These are phyloP conservation scores for Myotis davidii DNA, from an alignment of 2,113 vertebrate genomes.

Conservation along the genomic window DNA sequence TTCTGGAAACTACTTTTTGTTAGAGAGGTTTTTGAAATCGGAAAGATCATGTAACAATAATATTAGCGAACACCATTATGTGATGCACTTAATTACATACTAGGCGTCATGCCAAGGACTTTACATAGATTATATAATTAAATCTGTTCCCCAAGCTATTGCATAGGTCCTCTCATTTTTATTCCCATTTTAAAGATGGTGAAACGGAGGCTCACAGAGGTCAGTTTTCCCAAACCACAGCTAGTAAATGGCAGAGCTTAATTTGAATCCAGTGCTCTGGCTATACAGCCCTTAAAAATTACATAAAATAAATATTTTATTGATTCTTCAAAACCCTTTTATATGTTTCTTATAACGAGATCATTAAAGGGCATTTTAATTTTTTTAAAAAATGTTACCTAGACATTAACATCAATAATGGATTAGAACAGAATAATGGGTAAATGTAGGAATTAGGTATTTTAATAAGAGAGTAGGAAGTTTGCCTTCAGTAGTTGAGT, in stretches of 20 bases:
- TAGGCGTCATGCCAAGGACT: not conserved
- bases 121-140: slow-evolving; percentile 4
- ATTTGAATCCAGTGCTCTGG: not conserved
- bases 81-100: not conserved
- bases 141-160: not conserved
- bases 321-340: not conserved
- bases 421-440: not conserved
- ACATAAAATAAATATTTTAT: not conserved
- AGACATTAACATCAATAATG: not conserved
- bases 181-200: slow-evolving; percentile 32
- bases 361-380: not conserved
- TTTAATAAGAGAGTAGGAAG: not conserved
- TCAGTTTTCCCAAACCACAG: not conserved
- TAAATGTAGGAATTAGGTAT: slow-evolving; percentile 19
- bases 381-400: slow-evolving; percentile 19
- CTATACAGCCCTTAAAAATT: not conserved
- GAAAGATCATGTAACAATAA: not conserved
- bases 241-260: not conserved
- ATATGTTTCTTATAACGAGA: not conserved
- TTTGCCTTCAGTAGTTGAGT: not conserved
- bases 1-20: slow-evolving; percentile 34
- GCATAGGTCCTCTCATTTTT: not conserved
- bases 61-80: not conserved
- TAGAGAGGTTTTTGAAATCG: not conserved
- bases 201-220: not conserved